Evolutionary conservation across 2,113 vertebrate genomes (phyloP), one percentile per base, ranked within the genome.

Genomic region (Syngnathus typhle): DNA sequence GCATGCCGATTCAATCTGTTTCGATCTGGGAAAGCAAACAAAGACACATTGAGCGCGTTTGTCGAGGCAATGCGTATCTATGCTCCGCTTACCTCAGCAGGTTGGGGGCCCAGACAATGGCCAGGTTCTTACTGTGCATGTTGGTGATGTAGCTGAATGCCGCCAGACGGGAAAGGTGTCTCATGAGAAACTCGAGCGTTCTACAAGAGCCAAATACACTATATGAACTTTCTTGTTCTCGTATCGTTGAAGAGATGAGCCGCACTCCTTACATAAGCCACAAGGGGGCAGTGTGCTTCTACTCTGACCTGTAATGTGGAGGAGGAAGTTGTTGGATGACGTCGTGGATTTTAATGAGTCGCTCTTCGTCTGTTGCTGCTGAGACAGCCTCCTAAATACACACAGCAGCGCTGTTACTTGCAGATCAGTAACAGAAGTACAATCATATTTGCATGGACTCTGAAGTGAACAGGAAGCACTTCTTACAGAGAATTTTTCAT

Each of bases 71-170:
- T 3, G 27, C 27, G 3, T 32, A 32, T n/a, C n/a, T 32, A 32
- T 32, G 27, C 27, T 32, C 27, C 27, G 0, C 41, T 84, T 69
- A 98, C 97, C 97, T 93, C 46, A 98, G 89, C 67, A 98, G 89
- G 88, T 99, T 98, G 66, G 96, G 96, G 15, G 96, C 97, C 97
- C 97, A 99, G 70, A 99, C 96, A 0, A 99, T 99, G 18, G 97
- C 96, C 61, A 99, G 82, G 87, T 99, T 98, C 88, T 98, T 98
- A 19, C 93, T 97, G 84, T 98, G 96, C 96, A 99, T 98, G 69
- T 99, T 99, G 73, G 97, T 99, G 87, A 98, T 91, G 81, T 95
- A 94, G 85, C 96, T 97, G 81, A 95, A 98, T n/a, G 97, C 93
- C 43, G 96, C 96, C 4, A 99, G 86, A 9, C 85, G 93, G 82